Evolutionary conservation across 2,797 vertebrate species (phyloP).

Genomic region (Bryconaethiops microstoma): DNA sequence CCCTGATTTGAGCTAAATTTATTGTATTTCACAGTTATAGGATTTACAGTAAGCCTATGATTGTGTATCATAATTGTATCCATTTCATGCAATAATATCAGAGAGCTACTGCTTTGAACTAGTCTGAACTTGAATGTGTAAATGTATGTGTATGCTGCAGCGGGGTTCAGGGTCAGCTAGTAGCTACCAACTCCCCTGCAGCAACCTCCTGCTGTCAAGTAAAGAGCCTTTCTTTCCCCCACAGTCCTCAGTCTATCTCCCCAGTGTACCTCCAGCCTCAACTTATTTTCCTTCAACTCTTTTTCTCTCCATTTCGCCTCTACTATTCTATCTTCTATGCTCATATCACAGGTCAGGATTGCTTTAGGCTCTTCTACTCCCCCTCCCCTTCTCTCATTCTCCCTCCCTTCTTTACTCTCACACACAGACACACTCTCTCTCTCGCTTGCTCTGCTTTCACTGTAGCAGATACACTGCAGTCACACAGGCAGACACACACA

Average conservation of each 20-base stretch:
- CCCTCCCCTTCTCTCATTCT: constrained; percentile 26
- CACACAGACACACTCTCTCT: constrained; percentile 36
- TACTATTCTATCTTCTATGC: constrained; percentile 18
- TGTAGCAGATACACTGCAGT: constrained; percentile 55
- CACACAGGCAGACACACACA: constrained; percentile 26
- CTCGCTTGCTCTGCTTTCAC: constrained; percentile 45
- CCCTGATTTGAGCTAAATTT: too few relatives aligned
- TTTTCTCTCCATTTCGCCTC: constrained; percentile 33
- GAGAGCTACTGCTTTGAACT: not conserved
- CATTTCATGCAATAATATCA: not conserved
- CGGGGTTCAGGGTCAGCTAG: not conserved
- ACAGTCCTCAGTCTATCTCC: constrained; percentile 40
- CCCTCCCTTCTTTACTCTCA: constrained; percentile 31
- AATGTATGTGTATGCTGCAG: not conserved
- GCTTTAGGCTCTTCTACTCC: constrained; percentile 41
- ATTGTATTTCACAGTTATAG: too few relatives aligned
- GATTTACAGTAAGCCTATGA: too few relatives aligned
- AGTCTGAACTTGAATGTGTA: not conserved
- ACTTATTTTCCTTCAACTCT: constrained; percentile 50
- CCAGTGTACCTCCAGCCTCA: constrained; percentile 57
- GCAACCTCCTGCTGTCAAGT: constrained; percentile 4
- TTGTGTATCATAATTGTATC: too few relatives aligned
- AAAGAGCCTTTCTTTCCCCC: not conserved
- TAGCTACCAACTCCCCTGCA: not conserved
- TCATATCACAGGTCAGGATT: constrained; percentile 46